Percentiles rank a stretch among this genome's conserved stretches.
Conservation (phyloP, 2,888 invertebrate genomes). For the Lucinisca nassula region DNA sequence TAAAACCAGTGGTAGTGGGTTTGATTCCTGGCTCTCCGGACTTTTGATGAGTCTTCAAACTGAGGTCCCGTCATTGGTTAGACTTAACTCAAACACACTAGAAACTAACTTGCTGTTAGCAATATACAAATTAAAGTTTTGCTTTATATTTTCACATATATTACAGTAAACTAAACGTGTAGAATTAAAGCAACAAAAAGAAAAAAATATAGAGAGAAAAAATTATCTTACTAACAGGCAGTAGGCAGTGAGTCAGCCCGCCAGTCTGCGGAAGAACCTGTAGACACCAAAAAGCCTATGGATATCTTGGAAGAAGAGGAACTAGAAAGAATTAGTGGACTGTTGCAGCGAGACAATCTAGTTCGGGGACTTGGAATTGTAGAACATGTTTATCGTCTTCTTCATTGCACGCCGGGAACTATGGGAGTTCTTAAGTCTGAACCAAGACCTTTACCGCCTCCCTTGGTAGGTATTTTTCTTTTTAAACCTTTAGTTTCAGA, state of each 20-base stretch:
- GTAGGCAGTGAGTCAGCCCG: constrained; percentile 67
- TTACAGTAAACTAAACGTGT: too few species aligned
- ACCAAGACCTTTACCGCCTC: constrained; percentile 75
- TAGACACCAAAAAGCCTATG: constrained; percentile 86
- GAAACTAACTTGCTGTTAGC: too few species aligned
- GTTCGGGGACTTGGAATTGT: constrained; percentile 87
- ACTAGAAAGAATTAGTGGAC: constrained; percentile 86
- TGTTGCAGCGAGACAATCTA: constrained; percentile 88
- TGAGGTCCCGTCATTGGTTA: too few species aligned
- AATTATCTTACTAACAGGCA: constrained; percentile 27
- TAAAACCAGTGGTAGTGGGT: too few species aligned
- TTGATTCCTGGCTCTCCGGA: too few species aligned
- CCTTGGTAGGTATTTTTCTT: constrained; percentile 73
- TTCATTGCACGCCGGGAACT: constrained; percentile 87
- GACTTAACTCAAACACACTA: too few species aligned
- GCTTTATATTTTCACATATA: too few species aligned
- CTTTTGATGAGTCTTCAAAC: too few species aligned
- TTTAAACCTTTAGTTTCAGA: too few species aligned
- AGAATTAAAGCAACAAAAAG: too few species aligned
- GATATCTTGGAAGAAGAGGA: constrained; percentile 88
- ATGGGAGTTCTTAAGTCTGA: constrained; percentile 83
- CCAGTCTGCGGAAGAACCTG: constrained; percentile 75
- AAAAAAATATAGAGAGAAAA: too few species aligned
- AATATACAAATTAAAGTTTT: too few species aligned
- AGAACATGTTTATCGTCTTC: constrained; percentile 87